Evolutionary conservation across 1,140 invertebrate genomes (phyloP), one percentile per base, ranked within the genome.

Genomic region (Augochlora pura): DNA sequence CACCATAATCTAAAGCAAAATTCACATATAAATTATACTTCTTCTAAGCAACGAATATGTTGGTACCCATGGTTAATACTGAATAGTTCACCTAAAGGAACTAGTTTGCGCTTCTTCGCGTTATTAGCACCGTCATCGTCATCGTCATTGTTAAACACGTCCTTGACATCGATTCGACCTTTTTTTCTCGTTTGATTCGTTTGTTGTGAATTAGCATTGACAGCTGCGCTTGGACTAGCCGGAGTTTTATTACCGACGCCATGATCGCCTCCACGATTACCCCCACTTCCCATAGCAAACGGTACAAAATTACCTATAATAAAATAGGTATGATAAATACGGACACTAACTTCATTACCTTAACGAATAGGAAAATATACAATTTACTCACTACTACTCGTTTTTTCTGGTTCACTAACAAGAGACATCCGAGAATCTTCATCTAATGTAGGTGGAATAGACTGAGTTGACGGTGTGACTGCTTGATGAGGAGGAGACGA

Each of bases 91-190:
- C 96, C 96, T 87, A 97, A 92, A 84, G 97, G 96, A 89, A 98
- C 96, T 66, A 98, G 93, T 94, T 97, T 98, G 85, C 97, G 94
- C 93, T 97, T 97, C 89, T 97, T 97, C 62, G 94, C 90, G 82
- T 93, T 94, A 84, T 93, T 95, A 64, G 91, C 90, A 82, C 94
- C 95, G 67, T 97, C 96, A 83, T 97, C 96, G 88, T 98, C 97
- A 84, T 98, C 97, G 84, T 97, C 97, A 77, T 96, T 97, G 91
- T 98, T 98, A 88, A 98, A 98, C 4, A 98, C 97, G 86, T 98
- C 97, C 73, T 97, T 96, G 0, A 98, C 95, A 80, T 98, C 97
- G 27, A 97, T 94, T 86, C 96, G 96, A 86, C 96, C 96, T 84
- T 96, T 96, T 86, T 95, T 96, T 67, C 89, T 92, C 0, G 85